Percentiles rank a stretch among this genome's conserved stretches.
Evolutionary conservation across 35 echinoderm and acorn worm species (phyloP).

Genomic region (Ophioderma brevispina): DNA sequence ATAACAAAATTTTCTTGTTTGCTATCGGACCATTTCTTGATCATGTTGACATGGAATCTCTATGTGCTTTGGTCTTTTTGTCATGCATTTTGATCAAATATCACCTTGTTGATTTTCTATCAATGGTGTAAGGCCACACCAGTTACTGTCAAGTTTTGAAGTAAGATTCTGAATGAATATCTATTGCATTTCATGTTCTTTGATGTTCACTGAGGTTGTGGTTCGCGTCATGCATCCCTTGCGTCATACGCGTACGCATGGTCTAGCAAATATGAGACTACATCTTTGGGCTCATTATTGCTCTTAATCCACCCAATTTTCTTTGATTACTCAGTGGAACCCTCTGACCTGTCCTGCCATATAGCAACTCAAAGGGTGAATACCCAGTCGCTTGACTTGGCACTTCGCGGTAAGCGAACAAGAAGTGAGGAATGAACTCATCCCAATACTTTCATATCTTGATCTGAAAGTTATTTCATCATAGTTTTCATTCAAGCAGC

Average conservation of each 20-base stretch:
- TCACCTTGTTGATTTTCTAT: background rate
- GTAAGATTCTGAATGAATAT: background rate
- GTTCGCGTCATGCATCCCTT: background rate
- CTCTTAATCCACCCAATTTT: background rate
- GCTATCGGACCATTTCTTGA: background rate
- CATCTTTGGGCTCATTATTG: background rate
- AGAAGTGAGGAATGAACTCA: conserved; percentile 6
- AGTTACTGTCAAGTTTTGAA: background rate
- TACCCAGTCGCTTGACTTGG: background rate
- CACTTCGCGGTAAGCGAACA: conserved; percentile 31
- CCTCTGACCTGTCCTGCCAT: background rate
- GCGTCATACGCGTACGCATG: background rate
- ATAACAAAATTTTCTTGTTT: background rate
- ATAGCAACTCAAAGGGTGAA: conserved; percentile 17
- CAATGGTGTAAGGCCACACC: background rate
- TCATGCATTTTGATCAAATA: background rate
- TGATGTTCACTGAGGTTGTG: background rate
- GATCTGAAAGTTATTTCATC: background rate
- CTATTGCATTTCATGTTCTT: background rate
- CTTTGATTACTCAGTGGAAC: background rate
- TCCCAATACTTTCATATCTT: background rate
- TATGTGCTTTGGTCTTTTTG: background rate
- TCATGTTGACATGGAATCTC: background rate
- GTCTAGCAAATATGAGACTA: background rate
- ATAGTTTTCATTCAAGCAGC: background rate